These are phyloP conservation scores for Plutella xylostella DNA, from an alignment of 2,888 invertebrate species.

Conservation along the genomic window DNA sequence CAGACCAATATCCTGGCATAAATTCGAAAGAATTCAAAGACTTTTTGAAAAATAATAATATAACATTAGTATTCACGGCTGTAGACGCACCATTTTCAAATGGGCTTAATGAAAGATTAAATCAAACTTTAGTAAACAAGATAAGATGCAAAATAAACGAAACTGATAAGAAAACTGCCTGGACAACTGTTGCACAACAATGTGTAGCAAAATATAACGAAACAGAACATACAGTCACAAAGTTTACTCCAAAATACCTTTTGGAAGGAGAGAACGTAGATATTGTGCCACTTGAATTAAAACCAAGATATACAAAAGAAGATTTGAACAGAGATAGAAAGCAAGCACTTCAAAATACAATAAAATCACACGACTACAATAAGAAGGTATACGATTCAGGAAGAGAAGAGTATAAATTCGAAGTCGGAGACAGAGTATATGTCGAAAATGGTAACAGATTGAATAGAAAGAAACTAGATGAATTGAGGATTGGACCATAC, in stretches of 20 bases:
- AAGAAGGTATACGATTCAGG: no score
- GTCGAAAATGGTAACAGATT: neutral
- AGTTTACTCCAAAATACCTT: slow-evolving; percentile 23
- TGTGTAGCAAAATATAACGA: slow-evolving; percentile 26
- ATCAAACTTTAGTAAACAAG: slow-evolving; percentile 25
- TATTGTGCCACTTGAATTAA: slow-evolving; percentile 21
- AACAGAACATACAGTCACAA: slow-evolving; percentile 25
- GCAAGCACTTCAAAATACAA: slow-evolving; percentile 22
- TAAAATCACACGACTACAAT: slow-evolving; percentile 19
- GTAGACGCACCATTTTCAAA: slow-evolving; percentile 22
- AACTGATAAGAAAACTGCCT: slow-evolving; percentile 19
- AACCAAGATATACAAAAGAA: slow-evolving; percentile 10
- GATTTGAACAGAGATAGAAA: slow-evolving; percentile 18
- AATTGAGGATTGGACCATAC: slow-evolving; percentile 12
- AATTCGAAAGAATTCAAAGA: slow-evolving; percentile 21
- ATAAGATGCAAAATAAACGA: slow-evolving; percentile 25
- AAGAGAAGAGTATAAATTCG: slow-evolving; percentile 17
- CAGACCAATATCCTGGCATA: slow-evolving; percentile 24
- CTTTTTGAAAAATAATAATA: slow-evolving; percentile 11
- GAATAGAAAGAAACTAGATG: slow-evolving; percentile 11
- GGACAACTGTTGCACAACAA: slow-evolving; percentile 25
- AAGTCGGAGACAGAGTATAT: slow-evolving; percentile 4
- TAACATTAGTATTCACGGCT: slow-evolving; percentile 25
- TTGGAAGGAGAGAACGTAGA: slow-evolving; percentile 22
- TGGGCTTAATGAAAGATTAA: slow-evolving; percentile 23